These are phyloP conservation scores for Oligia strigilis DNA, from an alignment of 2,888 invertebrate genomes.

Conservation along the genomic window DNA sequence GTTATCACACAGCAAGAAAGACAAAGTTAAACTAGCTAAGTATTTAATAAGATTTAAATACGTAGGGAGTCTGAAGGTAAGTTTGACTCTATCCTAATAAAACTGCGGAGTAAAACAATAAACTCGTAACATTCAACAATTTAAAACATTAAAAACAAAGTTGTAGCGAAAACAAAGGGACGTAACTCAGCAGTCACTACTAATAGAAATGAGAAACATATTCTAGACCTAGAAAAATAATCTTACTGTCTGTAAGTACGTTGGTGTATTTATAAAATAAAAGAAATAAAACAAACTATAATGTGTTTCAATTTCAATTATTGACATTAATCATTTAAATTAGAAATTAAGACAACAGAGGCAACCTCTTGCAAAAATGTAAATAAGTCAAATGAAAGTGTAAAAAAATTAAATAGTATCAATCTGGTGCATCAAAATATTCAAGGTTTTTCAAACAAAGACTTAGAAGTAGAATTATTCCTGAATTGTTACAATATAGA, in stretches of 20 bases:
- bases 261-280: background rate
- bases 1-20: background rate
- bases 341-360: too few species aligned
- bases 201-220: conserved; percentile 53
- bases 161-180: conserved; percentile 49
- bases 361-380: too few species aligned
- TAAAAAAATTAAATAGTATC: too few species aligned
- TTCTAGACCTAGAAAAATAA: background rate
- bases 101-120: conserved; percentile 18
- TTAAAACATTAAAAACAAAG: conserved; percentile 56
- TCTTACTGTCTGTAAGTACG: conserved; percentile 16
- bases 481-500: too few species aligned
- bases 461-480: too few species aligned
- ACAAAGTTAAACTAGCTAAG: background rate
- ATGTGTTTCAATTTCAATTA: too few species aligned
- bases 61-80: background rate
- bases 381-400: too few species aligned
- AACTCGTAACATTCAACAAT: conserved; percentile 1
- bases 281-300: too few species aligned
- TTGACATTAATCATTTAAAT: too few species aligned
- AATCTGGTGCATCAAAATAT: too few species aligned
- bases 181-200: conserved; percentile 53
- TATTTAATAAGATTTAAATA: background rate
- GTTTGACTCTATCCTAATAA: conserved; percentile 8
- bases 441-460: too few species aligned